Percentiles rank a stretch among this genome's conserved stretches.
phyloP scores from a whole-genome alignment of 2,113 vertebrate genomes.

The Passer montanus region DNA sequence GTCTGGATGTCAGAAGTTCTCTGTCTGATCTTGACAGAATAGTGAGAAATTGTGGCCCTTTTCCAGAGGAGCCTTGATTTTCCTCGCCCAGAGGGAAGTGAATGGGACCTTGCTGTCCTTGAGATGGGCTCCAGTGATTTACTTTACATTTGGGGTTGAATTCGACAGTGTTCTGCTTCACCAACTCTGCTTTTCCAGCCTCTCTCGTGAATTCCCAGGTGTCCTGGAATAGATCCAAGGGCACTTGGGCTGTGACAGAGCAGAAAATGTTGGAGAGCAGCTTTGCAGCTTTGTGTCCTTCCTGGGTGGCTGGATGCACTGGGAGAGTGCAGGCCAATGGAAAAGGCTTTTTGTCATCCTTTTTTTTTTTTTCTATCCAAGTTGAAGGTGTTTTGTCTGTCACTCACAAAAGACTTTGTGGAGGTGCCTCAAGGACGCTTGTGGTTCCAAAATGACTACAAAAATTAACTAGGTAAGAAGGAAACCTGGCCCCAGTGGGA shows the following conservation, averaged over 20 bases:
- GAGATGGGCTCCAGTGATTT: accelerated
- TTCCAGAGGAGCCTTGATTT: neutral
- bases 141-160: neutral
- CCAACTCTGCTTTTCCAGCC: accelerated
- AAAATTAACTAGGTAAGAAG: neutral
- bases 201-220: neutral
- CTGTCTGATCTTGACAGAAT: neutral
- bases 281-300: neutral
- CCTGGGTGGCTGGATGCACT: neutral
- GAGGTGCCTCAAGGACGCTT: neutral
- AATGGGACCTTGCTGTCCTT: neutral
- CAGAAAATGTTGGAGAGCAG: neutral
- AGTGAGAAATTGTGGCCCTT: neutral
- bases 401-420: neutral
- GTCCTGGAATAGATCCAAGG: neutral
- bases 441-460: neutral
- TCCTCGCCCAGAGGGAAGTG: neutral
- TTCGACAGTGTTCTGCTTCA: neutral
- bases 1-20: neutral
- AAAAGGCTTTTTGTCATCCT: neutral
- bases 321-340: neutral
- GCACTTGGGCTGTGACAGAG: neutral
- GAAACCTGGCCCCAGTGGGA: neutral
- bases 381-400: neutral
- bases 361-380: neutral